Base-by-base conservation (phyloP, 1,140 invertebrate genomes). In the Phortica variegata region DNA sequence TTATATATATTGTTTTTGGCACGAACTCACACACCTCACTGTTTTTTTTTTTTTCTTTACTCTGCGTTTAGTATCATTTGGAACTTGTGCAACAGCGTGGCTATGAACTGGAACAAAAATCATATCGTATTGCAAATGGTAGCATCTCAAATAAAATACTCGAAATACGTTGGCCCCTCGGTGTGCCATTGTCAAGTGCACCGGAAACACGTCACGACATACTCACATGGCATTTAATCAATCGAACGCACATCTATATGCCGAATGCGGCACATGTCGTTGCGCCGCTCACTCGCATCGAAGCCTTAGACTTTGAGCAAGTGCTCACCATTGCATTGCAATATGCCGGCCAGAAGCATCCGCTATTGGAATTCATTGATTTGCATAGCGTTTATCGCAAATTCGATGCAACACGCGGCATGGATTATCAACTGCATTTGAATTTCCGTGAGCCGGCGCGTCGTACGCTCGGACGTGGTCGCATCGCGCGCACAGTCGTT, bases 391-490 rank as follows among this genome's bases (percentile, higher is more conserved):
- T 90, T 1, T 95, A 95, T 58, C 80, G 85, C 56, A 82, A 83
- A 58, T 95, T 93, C 77, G 91, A 96, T 78, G 86, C 91, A 7
- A 87, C 89, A 1, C 79, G 90, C 58, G 93, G 93, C 34, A 86
- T 95, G 81, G 89, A 92, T 73, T 97, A 95, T 75, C 84, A 87
- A 39, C 65, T 97, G 16, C 90, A 95, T 78, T 65, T 95, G 10
- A 77, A 79, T 82, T 85, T 60, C 45, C 76, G 33, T 29, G 63
- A 71, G 32, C 32, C 33, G 39, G 47, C 18, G 13, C 45, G 1
- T 47, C 54, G 12, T n/a, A 33, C 31, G 13, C 29, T 10, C 8
- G 36, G 10, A 15, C 31, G 21, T 6, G 73, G 80, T 31, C 75
- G 23, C 10, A 10, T 10, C 23, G 23, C 23, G 73, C 23, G 26